A percentile compares a stretch with the other conserved stretches of the same genome.
Evolutionary conservation across 2,888 invertebrate species (phyloP).

Genomic region (Caenorhabditis imperialis): DNA sequence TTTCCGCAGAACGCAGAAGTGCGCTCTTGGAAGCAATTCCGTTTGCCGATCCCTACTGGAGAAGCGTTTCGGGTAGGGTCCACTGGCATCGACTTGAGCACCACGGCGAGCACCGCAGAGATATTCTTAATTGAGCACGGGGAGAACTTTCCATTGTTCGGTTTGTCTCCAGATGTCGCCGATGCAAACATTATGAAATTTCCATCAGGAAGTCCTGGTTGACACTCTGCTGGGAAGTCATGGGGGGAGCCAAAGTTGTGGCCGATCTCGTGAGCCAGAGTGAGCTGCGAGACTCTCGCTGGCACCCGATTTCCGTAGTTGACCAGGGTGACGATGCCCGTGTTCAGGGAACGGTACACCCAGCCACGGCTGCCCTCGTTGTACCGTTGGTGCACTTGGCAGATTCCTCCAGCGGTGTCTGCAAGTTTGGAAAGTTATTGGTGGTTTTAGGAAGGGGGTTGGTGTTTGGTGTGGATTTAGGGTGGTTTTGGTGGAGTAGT

Average conservation of each 20-base stretch:
- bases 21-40: constrained; percentile 93
- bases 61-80: constrained; percentile 69
- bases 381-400: constrained; percentile 95
- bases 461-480: no score
- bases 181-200: constrained; percentile 98
- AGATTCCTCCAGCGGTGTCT: constrained; percentile 98
- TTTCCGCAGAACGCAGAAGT: constrained; percentile 98
- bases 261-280: constrained; percentile 98
- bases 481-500: no score
- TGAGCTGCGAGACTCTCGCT: constrained; percentile 95
- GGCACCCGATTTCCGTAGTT: constrained; percentile 96
- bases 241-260: constrained; percentile 97
- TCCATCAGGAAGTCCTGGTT: constrained; percentile 91
- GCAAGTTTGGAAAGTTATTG: constrained; percentile 53
- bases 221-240: constrained; percentile 82
- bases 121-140: constrained; percentile 68
- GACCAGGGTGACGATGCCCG: constrained; percentile 97
- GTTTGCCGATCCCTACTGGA: constrained; percentile 83
- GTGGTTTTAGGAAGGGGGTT: not conserved
- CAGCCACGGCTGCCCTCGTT: constrained; percentile 92
- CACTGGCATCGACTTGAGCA: constrained; percentile 69
- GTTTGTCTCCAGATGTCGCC: constrained; percentile 96
- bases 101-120: constrained; percentile 74
- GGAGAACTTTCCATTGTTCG: constrained; percentile 94
- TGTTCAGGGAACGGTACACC: constrained; percentile 94